Base-by-base conservation (phyloP, 2,113 vertebrate species). In the Naja naja region DNA sequence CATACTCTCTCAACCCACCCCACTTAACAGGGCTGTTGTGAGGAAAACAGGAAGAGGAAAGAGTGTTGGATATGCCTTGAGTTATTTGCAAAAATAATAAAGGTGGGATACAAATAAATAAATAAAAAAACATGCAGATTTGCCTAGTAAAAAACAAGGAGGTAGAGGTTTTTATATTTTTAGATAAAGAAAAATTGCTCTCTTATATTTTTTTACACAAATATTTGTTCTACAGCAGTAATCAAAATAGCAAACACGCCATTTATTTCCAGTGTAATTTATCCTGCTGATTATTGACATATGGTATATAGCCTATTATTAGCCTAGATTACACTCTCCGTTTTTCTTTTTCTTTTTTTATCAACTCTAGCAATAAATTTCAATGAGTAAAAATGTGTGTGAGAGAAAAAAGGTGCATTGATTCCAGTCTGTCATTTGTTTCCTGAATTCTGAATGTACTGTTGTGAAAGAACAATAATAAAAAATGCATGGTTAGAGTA, bases 361-460 rank as follows among this genome's bases (percentile, higher is more conserved):
- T 94, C 53, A 92, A 43, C 89, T 94, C 93, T 56, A 94, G 81
- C 88, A 91, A 87, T 95, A 95, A 91, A 93, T 96, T 96, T 85
- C 52, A 96, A 0, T 93, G 10, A 8, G 25, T 93, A 90, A 94
- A 81, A 85, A 94, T 88, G 91, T 91, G 95, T 94, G 92, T 39
- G 52, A 20, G 30, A n/a, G 30, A 64, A 56, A 56, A 69, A 58
- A 94, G 88, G 95, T 88, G 92, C 58, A 81, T 0, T 91, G 43
- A 96, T 95, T 97, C 55, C 81, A 92, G 90, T 12, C 30, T 96
- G 94, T 94, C 94, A 96, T 96, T 96, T 96, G 91, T 45, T 92
- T 98, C 93, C 60, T 94, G 56, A 96, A 85, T 93, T 93, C 88
- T 94, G 92, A 94, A 92, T 96, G 81, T 94, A 92, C 96, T 97